These are phyloP conservation scores for Condylura cristata DNA, from an alignment of 2,113 vertebrate genomes.

Conservation along the genomic window DNA sequence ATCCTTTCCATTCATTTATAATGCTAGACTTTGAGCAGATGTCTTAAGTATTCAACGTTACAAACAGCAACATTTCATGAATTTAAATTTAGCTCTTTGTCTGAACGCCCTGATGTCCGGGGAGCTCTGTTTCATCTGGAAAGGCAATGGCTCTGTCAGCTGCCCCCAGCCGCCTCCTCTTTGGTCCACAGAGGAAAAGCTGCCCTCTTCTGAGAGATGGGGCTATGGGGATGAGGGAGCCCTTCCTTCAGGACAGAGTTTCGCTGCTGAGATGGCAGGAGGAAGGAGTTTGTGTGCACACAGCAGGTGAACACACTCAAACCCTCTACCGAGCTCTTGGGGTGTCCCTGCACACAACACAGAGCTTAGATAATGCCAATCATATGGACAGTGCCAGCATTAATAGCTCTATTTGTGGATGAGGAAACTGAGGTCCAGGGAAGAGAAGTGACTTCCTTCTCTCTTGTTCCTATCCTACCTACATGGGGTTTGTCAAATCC, in stretches of 20 bases:
- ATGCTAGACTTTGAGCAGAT: constrained; percentile 78
- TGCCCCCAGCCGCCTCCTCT: neutral
- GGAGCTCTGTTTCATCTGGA: constrained; percentile 20
- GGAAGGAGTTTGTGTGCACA: rapidly evolving
- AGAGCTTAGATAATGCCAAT: neutral
- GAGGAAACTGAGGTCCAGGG: neutral
- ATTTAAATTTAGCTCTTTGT: constrained; percentile 82
- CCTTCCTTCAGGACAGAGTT: neutral
- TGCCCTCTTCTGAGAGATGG: neutral
- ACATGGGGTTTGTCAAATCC: neutral
- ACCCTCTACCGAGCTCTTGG: neutral
- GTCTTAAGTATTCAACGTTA: constrained; percentile 77
- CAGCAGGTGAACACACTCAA: rapidly evolving
- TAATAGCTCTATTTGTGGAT: neutral
- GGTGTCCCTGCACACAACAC: rapidly evolving
- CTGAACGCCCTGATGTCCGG: constrained; percentile 57
- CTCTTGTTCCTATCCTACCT: neutral
- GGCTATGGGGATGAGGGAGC: neutral
- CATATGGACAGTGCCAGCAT: rapidly evolving
- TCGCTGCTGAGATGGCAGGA: neutral
- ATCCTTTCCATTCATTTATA: constrained; percentile 76
- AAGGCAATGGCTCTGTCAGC: neutral
- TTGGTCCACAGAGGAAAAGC: rapidly evolving
- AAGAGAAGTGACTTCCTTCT: neutral
- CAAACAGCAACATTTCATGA: constrained; percentile 77